Base-by-base conservation (phyloP, 2,113 vertebrate species). In the Muntiacus muntjak region DNA sequence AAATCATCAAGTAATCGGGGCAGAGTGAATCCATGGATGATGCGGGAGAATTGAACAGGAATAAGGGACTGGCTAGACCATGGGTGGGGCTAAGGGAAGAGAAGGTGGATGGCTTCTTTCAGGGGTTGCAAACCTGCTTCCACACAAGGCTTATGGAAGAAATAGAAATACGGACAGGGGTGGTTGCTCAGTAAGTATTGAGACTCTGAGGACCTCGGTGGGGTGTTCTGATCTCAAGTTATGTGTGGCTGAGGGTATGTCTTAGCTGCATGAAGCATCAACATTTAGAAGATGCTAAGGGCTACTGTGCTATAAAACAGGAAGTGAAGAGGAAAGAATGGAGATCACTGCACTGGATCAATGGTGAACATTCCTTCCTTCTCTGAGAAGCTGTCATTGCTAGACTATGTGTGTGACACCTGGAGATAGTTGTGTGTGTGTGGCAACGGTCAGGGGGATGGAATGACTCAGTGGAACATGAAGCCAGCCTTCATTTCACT, bases 131-230 rank as follows among this genome's bases (percentile, higher is more conserved):
- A 25, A 62, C 33, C 7, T 79, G 1, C 50, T 88, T 88, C 16
- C 26, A 60, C 25, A 33, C 7, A 13, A 26, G 6, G 12, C 8
- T 25, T 19, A 28, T 4, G 1, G 43, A 62, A 90, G 26, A 87
- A 45, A 11, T 4, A 45, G 40, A n/a, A 85, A 3, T 4, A 54
- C 4, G 0, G 3, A 30, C 1, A 47, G 1, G 5, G 7, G 4
- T 17, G 62, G 54, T 14, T 3, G 12, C 60, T 55, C 30, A 17
- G 17, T 19, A 14, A 86, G 21, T 15, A 45, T 10, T 1, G 1
- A 19, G 17, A 33, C 40, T 45, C 33, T 17, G 28, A n/a, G 2
- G 30, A 30, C 4, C 12, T 0, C 0, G 3, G 5, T 81, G 8
- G 11, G 4, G 1, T 55, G 6, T 23, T 10, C n/a, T 30, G 58